Base-by-base conservation (phyloP, 1,140 invertebrate species). In the Trichonephila clavipes region DNA sequence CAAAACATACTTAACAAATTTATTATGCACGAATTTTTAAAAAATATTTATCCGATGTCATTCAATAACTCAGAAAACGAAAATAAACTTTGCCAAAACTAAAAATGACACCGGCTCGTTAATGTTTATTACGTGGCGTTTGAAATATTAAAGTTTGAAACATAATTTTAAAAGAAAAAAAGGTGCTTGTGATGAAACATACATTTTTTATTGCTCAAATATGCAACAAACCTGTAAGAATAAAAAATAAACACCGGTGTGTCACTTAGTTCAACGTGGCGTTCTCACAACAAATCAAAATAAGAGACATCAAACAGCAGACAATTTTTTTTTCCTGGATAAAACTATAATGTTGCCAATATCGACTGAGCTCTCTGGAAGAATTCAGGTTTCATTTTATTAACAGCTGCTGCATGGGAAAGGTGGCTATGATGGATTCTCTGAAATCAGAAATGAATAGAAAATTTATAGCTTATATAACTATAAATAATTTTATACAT, bases 221-320 rank as follows among this genome's bases (percentile, higher is more conserved):
- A 21, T 85, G 18, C 8, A 58, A 85, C 14, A n/a, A 59, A 59
- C 82, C n/a, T n/a, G 19, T n/a, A 44, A 24, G 2, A 12, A 34
- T n/a, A 28, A 44, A 89, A 72, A 72, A 89, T 89, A 89, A 89
- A 89, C 66, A 89, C 88, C 88, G 88, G 88, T 44, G n/a, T 72
- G 64, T 77, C 88, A 89, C 88, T 72, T 51, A 72, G 24, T 89
- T 64, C 88, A 89, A 89, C 88, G 88, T 89, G 88, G 88, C 88
- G 88, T 44, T 89, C 88, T 87, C 85, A 87, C 34, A 87, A 34
- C 85, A 87, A 87, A 87, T 40, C 24, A 87, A 61, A 87, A 64
- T 24, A 87, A 40, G 24, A 87, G 59, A 24, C 85, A 87, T 28
- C 61, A 61, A 64, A 62, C 34, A 87, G 59, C 61, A 64, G 28